These are phyloP conservation scores for Spodoptera frugiperda DNA, from an alignment of 1,140 invertebrate species.

Conservation along the genomic window DNA sequence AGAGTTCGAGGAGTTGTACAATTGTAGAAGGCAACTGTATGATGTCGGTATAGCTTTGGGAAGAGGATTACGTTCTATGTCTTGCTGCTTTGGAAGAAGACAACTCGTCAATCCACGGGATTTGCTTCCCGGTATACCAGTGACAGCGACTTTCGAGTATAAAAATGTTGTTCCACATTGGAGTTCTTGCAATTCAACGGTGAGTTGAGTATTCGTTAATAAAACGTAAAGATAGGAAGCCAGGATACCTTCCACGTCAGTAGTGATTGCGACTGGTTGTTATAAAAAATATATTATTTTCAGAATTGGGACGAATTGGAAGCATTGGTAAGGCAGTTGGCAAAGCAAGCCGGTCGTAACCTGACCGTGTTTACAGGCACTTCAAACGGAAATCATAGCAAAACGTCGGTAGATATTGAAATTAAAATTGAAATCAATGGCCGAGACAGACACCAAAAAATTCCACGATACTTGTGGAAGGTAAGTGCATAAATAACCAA, in stretches of 20 bases:
- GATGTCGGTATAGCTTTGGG: constrained; percentile 54
- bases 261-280: background rate
- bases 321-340: constrained; percentile 62
- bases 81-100: constrained; percentile 70
- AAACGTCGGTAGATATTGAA: background rate
- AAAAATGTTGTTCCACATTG: constrained; percentile 77
- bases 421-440: background rate
- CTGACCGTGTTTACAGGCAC: constrained; percentile 66
- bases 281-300: constrained; percentile 6
- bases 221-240: too few species aligned
- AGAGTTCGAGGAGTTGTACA: constrained; percentile 66
- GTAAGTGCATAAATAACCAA: constrained; percentile 48
- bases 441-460: constrained; percentile 43
- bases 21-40: constrained; percentile 63
- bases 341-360: constrained; percentile 48
- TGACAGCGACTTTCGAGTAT: constrained; percentile 64
- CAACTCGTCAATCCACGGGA: constrained; percentile 72
- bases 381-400: constrained; percentile 33
- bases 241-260: background rate
- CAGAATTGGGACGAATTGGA: constrained; percentile 77
- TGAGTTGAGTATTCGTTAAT: background rate
- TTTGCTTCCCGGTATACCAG: constrained; percentile 65
- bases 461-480: constrained; percentile 76
- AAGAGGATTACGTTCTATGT: constrained; percentile 53
- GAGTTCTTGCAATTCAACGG: constrained; percentile 64